A percentile compares a stretch with the other conserved stretches of the same genome.
phyloP scores from a whole-genome alignment of 2,888 invertebrate genomes.

The Rhodophaea formosa region DNA sequence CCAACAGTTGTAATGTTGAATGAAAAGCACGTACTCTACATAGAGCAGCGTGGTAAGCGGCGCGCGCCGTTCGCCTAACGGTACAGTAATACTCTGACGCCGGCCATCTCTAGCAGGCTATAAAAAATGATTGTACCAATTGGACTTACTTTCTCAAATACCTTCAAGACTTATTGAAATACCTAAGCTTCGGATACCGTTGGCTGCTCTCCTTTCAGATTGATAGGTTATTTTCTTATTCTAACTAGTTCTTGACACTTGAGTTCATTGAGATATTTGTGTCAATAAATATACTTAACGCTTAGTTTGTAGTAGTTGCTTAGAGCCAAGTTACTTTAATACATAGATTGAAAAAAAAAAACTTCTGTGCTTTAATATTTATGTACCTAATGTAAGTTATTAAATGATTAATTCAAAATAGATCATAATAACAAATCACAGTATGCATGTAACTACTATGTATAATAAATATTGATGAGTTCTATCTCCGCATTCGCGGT shows the following conservation, averaged over 20 bases:
- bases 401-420: too few species aligned
- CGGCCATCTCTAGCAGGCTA: constrained; percentile 29
- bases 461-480: too few species aligned
- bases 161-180: constrained; percentile 19
- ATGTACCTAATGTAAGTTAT: too few species aligned
- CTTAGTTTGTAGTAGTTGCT: too few species aligned
- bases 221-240: constrained; percentile 14
- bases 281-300: too few species aligned
- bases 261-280: not conserved
- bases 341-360: too few species aligned
- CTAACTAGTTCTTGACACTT: constrained; percentile 8
- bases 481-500: too few species aligned
- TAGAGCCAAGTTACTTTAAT: too few species aligned
- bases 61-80: constrained; percentile 57
- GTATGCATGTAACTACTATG: too few species aligned
- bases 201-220: constrained; percentile 15
- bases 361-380: too few species aligned
- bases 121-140: constrained; percentile 44
- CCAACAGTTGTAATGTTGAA: constrained; percentile 7
- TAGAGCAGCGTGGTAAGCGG: constrained; percentile 3
- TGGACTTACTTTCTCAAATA: constrained; percentile 30
- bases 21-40: not conserved
- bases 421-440: too few species aligned
- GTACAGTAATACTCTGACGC: constrained; percentile 46
- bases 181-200: constrained; percentile 16